phyloP scores from a whole-genome alignment of 2,113 vertebrate species.

The Dendropsophus ebraccatus region DNA sequence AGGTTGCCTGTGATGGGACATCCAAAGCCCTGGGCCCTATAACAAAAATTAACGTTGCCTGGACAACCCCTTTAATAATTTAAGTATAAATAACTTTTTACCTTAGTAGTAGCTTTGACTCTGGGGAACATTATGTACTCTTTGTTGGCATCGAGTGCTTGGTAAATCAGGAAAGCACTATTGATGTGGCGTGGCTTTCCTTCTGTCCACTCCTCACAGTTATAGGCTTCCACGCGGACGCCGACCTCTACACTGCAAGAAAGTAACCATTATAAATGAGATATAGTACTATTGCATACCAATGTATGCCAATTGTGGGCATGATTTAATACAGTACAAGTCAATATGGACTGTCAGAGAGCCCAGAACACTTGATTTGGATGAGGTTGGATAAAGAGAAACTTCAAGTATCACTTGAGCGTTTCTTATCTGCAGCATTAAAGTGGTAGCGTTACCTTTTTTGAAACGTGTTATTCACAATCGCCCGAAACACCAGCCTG shows the following conservation, averaged over 20 bases:
- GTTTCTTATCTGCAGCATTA: no score
- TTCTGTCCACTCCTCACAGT: constrained; percentile 75
- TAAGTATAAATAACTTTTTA: constrained; percentile 59
- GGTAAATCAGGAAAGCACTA: constrained; percentile 79
- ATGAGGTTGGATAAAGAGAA: no score
- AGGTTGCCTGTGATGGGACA: no score
- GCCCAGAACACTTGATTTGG: no score
- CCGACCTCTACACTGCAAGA: constrained; percentile 76
- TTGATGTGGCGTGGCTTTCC: constrained; percentile 74
- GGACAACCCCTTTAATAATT: no score
- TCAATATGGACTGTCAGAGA: no score
- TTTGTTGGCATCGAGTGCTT: constrained; percentile 63
- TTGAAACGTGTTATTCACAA: constrained; percentile 81
- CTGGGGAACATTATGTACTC: constrained; percentile 68
- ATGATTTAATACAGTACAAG: no score
- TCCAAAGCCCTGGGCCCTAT: no score
- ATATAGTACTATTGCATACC: not conserved
- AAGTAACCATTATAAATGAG: not conserved
- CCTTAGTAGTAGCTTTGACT: constrained; percentile 72
- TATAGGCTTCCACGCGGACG: constrained; percentile 77
- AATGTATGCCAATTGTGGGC: no score
- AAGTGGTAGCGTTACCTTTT: constrained; percentile 66
- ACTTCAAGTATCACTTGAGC: no score
- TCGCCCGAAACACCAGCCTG: constrained; percentile 76
- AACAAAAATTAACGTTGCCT: no score